Percentiles rank a stretch among this genome's conserved stretches.
phyloP scores from a whole-genome alignment of 37 sponge, comb jelly and placozoan species.

The Dysidea cf. avara region DNA sequence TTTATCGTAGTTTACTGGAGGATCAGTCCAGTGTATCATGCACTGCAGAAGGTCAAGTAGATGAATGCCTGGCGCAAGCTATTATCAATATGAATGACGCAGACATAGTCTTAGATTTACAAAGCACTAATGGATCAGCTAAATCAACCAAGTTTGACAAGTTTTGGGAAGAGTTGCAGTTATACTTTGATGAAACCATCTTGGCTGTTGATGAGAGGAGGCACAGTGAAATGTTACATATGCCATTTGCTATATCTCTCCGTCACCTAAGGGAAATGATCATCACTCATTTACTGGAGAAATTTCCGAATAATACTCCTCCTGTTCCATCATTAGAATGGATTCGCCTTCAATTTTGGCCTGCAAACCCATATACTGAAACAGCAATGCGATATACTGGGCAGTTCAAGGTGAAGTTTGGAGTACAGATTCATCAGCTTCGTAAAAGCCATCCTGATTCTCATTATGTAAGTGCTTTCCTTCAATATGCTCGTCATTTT shows the following conservation, averaged over 20 bases:
- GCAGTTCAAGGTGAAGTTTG: no score
- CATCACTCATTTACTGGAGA: not conserved
- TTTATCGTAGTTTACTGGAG: constrained; percentile 25
- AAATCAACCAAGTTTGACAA: constrained; percentile 21
- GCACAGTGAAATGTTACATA: constrained; percentile 19
- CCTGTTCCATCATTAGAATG: constrained; percentile 27
- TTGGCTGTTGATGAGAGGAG: constrained; percentile 30
- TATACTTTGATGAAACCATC: constrained; percentile 1
- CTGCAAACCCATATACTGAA: constrained; percentile 18
- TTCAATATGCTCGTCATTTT: constrained; percentile 5
- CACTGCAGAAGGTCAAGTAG: constrained; percentile 10
- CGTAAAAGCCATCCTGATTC: constrained; percentile 20
- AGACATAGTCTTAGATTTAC: constrained; percentile 18
- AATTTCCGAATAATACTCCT: not conserved
- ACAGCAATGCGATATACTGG: no score
- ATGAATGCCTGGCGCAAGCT: constrained; percentile 24
- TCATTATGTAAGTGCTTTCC: constrained; percentile 23
- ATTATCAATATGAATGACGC: constrained; percentile 26
- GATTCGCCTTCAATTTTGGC: constrained; percentile 34
- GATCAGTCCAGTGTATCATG: no score
- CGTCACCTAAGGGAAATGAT: constrained; percentile 21
- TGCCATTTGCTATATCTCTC: constrained; percentile 39
- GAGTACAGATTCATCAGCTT: constrained; percentile 17
- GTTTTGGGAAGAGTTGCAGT: constrained; percentile 8
- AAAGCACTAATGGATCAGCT: constrained; percentile 12